A percentile compares a stretch with the other conserved stretches of the same genome.
These are phyloP conservation scores for Alethe diademata DNA, from an alignment of 2,113 vertebrate species.

Conservation along the genomic window DNA sequence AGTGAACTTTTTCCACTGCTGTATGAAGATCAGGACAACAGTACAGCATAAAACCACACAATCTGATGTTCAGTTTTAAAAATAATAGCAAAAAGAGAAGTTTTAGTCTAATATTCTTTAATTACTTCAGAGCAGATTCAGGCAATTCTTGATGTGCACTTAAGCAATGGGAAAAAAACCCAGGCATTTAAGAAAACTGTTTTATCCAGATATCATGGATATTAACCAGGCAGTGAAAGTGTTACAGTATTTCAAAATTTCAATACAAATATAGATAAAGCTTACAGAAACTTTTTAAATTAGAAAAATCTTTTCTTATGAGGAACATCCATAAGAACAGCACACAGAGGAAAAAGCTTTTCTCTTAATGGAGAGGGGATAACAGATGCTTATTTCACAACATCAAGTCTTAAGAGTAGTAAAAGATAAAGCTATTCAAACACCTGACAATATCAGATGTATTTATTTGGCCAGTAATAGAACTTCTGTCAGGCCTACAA, in stretches of 20 bases:
- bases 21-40: background rate
- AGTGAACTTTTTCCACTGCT: background rate
- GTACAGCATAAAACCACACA: background rate
- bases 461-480: background rate
- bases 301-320: background rate
- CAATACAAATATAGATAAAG: background rate
- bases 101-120: background rate
- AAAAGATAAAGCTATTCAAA: background rate
- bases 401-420: background rate
- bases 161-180: background rate
- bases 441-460: background rate
- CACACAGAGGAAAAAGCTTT: background rate
- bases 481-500: background rate
- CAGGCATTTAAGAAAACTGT: background rate
- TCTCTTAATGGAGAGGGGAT: background rate
- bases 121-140: background rate
- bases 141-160: background rate
- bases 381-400: background rate
- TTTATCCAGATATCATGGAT: background rate
- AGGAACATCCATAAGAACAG: background rate
- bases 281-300: background rate
- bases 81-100: background rate
- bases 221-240: background rate
- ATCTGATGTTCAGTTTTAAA: background rate
- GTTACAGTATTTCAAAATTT: background rate